These are phyloP conservation scores for Cyphomyrus discorhynchus DNA, from an alignment of 2,113 vertebrate genomes.

Conservation along the genomic window DNA sequence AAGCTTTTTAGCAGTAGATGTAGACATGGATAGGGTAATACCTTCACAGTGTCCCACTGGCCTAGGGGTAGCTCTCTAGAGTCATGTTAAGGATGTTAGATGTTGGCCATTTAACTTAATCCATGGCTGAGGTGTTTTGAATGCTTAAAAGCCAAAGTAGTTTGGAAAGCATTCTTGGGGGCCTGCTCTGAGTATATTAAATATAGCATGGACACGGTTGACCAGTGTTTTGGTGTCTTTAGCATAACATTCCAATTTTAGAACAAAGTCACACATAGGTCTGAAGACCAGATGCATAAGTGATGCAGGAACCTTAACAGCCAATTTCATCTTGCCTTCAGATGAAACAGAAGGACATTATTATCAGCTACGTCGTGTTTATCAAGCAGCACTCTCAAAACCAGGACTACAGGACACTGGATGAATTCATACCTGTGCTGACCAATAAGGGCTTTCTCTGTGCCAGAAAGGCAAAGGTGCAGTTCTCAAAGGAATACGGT, in stretches of 20 bases:
- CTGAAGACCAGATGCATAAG: neutral
- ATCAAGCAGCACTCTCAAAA: constrained; percentile 60
- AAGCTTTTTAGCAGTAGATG: neutral
- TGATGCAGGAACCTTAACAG: neutral
- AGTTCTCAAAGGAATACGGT: constrained; percentile 60
- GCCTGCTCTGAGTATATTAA: neutral
- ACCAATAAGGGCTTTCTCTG: constrained; percentile 59
- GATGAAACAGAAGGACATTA: constrained; percentile 52
- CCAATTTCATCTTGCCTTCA: constrained; percentile 23
- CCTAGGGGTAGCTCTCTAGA: neutral
- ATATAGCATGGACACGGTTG: neutral
- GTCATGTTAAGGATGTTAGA: neutral
- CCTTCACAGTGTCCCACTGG: neutral
- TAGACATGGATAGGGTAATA: neutral
- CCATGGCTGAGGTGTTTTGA: neutral
- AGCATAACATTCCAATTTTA: neutral
- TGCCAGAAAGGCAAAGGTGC: constrained; percentile 46
- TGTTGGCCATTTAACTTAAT: neutral
- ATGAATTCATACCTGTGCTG: constrained; percentile 51
- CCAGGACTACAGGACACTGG: constrained; percentile 40
- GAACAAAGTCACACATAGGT: neutral
- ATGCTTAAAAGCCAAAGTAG: neutral
- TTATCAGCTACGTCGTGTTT: constrained; percentile 66
- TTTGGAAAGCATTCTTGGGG: neutral
- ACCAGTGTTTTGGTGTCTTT: neutral